phyloP scores from a whole-genome alignment of 2,113 vertebrate genomes.

The Halichoeres trimaculatus region DNA sequence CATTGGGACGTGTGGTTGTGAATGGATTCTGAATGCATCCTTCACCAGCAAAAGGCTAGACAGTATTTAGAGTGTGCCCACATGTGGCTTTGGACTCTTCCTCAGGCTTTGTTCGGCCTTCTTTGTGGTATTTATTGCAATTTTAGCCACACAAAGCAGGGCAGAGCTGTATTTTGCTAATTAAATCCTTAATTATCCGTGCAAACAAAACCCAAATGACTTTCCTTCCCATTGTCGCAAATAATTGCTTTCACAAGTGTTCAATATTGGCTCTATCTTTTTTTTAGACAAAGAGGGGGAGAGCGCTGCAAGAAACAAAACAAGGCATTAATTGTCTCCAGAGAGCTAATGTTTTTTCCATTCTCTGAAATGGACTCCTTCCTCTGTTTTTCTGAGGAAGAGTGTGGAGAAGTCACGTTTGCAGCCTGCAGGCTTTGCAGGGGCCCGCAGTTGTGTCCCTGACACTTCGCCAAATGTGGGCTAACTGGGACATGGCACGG shows the following conservation, averaged over 20 bases:
- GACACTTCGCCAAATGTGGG: constrained; percentile 42
- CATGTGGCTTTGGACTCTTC: constrained; percentile 51
- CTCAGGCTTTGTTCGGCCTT: constrained; percentile 24
- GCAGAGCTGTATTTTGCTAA: background rate
- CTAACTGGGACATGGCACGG: constrained; percentile 38
- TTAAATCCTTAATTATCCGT: background rate
- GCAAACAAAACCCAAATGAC: background rate
- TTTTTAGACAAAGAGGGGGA: too few relatives aligned
- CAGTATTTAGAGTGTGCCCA: constrained; percentile 58
- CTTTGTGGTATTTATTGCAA: constrained; percentile 27
- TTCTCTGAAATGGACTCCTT: constrained; percentile 30
- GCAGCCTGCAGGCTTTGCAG: constrained; percentile 16
- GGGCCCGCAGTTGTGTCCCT: background rate
- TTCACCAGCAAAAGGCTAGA: constrained; percentile 37
- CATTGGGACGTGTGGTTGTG: constrained; percentile 42
- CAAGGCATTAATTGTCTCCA: constrained; percentile 58
- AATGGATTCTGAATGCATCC: constrained; percentile 45
- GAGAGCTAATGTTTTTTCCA: constrained; percentile 62
- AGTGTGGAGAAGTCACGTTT: constrained; percentile 16
- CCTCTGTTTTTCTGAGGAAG: constrained; percentile 33
- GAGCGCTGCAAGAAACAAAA: constrained; percentile 41
- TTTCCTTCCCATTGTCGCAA: constrained; percentile 22
- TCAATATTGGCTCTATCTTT: background rate
- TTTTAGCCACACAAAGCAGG: constrained; percentile 10
- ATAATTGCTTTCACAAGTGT: constrained; percentile 15